Percentiles rank a stretch among this genome's conserved stretches.
Evolutionary conservation across 2,113 vertebrate genomes (phyloP).

Genomic region (Cebidichthys violaceus): DNA sequence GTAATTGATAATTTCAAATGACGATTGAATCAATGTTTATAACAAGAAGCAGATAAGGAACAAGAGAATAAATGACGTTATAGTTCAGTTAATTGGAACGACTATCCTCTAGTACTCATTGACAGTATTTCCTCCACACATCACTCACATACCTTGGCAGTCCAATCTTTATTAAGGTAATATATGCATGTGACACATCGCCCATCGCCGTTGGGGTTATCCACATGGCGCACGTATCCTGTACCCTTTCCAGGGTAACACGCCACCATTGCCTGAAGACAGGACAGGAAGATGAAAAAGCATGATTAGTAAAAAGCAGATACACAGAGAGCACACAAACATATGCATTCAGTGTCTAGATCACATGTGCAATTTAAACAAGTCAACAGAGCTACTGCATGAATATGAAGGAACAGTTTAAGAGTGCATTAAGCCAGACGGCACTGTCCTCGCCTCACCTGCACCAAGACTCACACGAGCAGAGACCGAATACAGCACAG

Average conservation of each 20-base stretch:
- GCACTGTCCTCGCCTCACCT: constrained; percentile 53
- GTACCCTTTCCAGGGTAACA: constrained; percentile 97
- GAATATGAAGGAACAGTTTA: background rate
- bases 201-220: constrained; percentile 96
- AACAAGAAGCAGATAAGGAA: constrained; percentile 1
- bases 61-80: background rate
- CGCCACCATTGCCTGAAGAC: constrained; percentile 94
- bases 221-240: constrained; percentile 95
- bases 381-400: background rate
- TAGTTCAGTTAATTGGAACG: background rate
- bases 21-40: background rate
- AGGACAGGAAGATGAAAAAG: constrained; percentile 58
- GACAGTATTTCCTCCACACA: constrained; percentile 4
- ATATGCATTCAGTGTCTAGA: background rate
- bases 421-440: background rate
- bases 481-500: constrained; percentile 10
- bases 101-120: background rate
- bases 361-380: background rate
- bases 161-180: constrained; percentile 98
- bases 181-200: constrained; percentile 99
- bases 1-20: background rate
- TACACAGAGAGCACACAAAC: background rate
- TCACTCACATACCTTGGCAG: constrained; percentile 89
- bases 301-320: constrained; percentile 52
- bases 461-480: constrained; percentile 8